Evolutionary conservation across 2,797 vertebrate species (phyloP).

Genomic region (Cynopterus sphinx): DNA sequence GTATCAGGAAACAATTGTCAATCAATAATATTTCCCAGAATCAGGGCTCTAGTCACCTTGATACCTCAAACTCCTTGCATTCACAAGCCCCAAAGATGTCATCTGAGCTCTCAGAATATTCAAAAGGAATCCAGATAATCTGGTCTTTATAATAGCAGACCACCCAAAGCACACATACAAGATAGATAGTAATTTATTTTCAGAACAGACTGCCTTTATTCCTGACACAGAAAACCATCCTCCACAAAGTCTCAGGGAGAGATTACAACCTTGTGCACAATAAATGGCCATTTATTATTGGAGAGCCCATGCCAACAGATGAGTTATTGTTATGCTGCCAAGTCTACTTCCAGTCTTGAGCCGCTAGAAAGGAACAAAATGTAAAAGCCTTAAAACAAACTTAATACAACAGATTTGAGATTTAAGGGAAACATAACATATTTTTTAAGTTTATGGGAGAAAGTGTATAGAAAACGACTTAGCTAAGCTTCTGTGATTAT

Average conservation of each 20-base stretch:
- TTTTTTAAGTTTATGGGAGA: not conserved
- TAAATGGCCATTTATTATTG: slow-evolving; percentile 50
- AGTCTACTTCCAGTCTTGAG: not conserved
- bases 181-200: slow-evolving; percentile 53
- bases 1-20: not conserved
- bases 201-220: slow-evolving; percentile 45
- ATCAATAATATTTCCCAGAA: not conserved
- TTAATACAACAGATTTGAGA: not conserved
- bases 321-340: slow-evolving; percentile 8
- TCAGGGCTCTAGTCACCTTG: not conserved
- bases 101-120: not conserved
- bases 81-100: not conserved
- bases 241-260: slow-evolving; percentile 47
- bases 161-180: not conserved
- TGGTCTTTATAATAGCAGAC: slow-evolving; percentile 22
- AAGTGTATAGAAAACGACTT: not conserved
- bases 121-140: not conserved
- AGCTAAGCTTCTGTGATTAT: not conserved
- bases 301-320: not conserved
- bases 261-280: slow-evolving; percentile 39
- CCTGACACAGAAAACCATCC: slow-evolving; percentile 46
- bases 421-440: not conserved
- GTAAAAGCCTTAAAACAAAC: not conserved
- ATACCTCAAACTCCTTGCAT: not conserved
- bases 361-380: slow-evolving; percentile 19